Conservation (phyloP, 2,888 invertebrate species). For the Gryllus longicercus region DNA sequence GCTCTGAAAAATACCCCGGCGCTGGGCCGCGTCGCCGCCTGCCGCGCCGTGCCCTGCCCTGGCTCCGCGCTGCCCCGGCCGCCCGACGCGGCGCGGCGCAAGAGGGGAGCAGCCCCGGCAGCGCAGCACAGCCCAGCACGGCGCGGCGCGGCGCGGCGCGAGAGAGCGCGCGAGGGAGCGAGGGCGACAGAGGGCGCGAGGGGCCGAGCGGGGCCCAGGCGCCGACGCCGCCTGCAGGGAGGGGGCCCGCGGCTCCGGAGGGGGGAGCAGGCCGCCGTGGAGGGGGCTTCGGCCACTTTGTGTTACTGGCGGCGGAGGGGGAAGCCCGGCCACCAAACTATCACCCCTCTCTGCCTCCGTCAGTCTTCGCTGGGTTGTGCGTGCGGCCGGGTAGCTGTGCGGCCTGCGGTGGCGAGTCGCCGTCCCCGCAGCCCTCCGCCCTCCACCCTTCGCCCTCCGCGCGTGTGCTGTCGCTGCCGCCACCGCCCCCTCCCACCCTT, state of each 20-base stretch:
- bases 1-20: neutral
- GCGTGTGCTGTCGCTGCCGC: neutral
- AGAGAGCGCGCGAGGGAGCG: neutral
- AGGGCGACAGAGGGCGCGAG: neutral
- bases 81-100: neutral
- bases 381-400: neutral
- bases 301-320: neutral
- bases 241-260: neutral
- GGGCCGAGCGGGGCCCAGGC: neutral
- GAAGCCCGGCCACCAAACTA: neutral
- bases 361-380: slow-evolving; percentile 17
- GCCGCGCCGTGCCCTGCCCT: neutral
- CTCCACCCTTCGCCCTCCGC: neutral
- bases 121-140: no score
- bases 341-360: neutral
- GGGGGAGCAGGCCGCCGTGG: neutral
- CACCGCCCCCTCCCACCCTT: neutral
- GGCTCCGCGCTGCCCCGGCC: neutral
- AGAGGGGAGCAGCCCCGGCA: neutral
- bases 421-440: neutral
- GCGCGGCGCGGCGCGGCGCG: neutral
- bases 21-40: neutral
- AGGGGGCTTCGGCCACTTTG: slow-evolving; percentile 17
- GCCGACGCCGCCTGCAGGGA: neutral
- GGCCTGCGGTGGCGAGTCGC: neutral